These are phyloP conservation scores for Andrena marginata DNA, from an alignment of 2,888 invertebrate species.

Conservation along the genomic window DNA sequence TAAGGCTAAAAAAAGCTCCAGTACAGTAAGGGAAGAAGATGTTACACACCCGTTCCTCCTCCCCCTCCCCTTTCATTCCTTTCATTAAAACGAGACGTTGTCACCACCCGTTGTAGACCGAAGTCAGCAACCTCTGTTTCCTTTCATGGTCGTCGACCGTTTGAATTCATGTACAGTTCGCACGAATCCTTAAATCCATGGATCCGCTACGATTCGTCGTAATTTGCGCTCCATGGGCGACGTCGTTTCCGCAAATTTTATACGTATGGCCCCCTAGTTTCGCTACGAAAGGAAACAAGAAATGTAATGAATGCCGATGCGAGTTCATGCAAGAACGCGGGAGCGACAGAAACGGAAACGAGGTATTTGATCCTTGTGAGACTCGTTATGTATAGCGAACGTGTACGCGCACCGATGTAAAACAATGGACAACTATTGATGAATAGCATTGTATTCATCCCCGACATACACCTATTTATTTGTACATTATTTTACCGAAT, in stretches of 20 bases:
- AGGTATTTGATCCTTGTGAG: conserved; percentile 19
- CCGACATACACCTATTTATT: conserved; percentile 68
- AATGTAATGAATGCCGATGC: neutral
- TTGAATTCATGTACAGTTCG: neutral
- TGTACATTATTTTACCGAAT: conserved; percentile 73
- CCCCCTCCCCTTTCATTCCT: neutral
- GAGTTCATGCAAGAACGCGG: conserved; percentile 4
- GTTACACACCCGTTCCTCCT: conserved; percentile 19
- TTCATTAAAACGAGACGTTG: neutral
- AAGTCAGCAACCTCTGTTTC: neutral
- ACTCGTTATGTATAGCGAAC: conserved; percentile 19
- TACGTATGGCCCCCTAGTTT: conserved; percentile 33
- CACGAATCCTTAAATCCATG: neutral
- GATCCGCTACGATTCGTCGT: conserved; percentile 5
- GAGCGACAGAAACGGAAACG: conserved; percentile 1
- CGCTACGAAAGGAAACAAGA: conserved; percentile 11
- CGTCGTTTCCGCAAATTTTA: conserved; percentile 29
- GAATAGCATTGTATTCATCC: conserved; percentile 59
- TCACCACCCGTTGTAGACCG: neutral
- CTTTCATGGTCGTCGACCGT: too few relatives aligned
- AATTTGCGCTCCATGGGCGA: conserved; percentile 14
- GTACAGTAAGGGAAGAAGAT: conserved; percentile 42
- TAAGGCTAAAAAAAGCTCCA: conserved; percentile 51
- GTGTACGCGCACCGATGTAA: conserved; percentile 15
- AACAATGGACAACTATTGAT: conserved; percentile 41